A percentile compares a stretch with the other conserved stretches of the same genome.
Conservation (phyloP, 2,888 invertebrate genomes). For the Leptothorax acervorum region DNA sequence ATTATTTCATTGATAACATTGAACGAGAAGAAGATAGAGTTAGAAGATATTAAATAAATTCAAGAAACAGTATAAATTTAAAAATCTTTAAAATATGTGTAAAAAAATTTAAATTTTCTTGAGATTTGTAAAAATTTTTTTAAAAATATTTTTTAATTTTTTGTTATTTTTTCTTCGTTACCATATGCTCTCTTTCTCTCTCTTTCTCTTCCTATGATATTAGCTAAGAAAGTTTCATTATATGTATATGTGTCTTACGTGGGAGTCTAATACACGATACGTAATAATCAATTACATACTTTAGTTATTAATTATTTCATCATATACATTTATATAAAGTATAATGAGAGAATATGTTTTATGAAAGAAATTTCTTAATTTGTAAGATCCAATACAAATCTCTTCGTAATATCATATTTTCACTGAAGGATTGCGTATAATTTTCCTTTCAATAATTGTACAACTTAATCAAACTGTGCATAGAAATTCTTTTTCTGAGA, state of each 20-base stretch:
- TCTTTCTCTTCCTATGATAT: neutral
- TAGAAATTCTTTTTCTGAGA: neutral
- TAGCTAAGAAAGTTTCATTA: conserved; percentile 29
- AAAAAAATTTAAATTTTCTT: neutral
- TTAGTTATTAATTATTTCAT: conserved; percentile 15
- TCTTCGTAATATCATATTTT: conserved; percentile 11
- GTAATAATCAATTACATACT: conserved; percentile 3
- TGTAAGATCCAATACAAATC: neutral
- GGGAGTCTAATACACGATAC: neutral
- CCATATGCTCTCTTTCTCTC: neutral
- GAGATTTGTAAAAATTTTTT: neutral
- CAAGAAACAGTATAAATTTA: neutral
- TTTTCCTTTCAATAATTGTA: neutral
- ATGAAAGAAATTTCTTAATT: neutral
- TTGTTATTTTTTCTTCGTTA: neutral
- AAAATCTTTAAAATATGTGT: neutral
- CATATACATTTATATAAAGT: neutral
- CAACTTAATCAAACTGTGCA: neutral
- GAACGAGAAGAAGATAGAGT: neutral
- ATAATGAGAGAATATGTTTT: neutral
- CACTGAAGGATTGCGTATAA: neutral
- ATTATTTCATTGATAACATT: neutral
- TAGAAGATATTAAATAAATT: neutral
- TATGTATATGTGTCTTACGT: neutral
- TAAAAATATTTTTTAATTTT: neutral